These are phyloP conservation scores for Pelvicachromis taeniatus DNA, from an alignment of 2,113 vertebrate species.

Conservation along the genomic window DNA sequence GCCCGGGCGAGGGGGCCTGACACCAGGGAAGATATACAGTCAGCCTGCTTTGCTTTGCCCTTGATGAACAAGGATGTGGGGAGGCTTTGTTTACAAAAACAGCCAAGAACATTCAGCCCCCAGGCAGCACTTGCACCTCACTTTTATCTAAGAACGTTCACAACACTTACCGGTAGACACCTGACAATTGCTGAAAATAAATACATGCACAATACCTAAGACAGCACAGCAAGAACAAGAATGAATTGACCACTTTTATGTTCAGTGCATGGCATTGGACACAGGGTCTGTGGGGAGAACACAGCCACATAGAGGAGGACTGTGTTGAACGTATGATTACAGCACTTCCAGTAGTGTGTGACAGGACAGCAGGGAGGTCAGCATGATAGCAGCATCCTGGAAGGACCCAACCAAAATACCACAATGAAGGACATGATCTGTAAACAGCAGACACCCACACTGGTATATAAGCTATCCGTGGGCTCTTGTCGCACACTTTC, in stretches of 20 bases:
- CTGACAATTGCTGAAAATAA: slow-evolving; percentile 6
- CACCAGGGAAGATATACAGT: slow-evolving; percentile 5
- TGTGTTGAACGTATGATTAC: slow-evolving; percentile 19
- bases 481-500: slow-evolving; percentile 40
- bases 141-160: slow-evolving; percentile 48
- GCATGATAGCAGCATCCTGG: slow-evolving; percentile 64
- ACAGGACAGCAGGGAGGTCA: slow-evolving; percentile 57
- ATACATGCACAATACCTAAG: not conserved
- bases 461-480: slow-evolving; percentile 42
- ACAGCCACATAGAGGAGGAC: slow-evolving; percentile 4
- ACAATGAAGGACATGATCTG: slow-evolving; percentile 50
- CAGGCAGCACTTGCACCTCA: slow-evolving; percentile 30
- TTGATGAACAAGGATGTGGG: slow-evolving; percentile 18
- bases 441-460: slow-evolving; percentile 56
- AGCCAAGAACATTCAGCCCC: slow-evolving; percentile 41
- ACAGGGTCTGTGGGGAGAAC: not conserved
- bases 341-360: slow-evolving; percentile 55
- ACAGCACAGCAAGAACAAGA: not conserved
- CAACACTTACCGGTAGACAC: slow-evolving; percentile 22
- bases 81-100: slow-evolving; percentile 52
- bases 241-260: not conserved
- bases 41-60: slow-evolving; percentile 1
- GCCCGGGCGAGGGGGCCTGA: slow-evolving; percentile 9
- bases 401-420: slow-evolving; percentile 61
- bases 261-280: not conserved